phyloP scores from a whole-genome alignment of 1,140 invertebrate genomes.

The Gonatopus flavifemur region DNA sequence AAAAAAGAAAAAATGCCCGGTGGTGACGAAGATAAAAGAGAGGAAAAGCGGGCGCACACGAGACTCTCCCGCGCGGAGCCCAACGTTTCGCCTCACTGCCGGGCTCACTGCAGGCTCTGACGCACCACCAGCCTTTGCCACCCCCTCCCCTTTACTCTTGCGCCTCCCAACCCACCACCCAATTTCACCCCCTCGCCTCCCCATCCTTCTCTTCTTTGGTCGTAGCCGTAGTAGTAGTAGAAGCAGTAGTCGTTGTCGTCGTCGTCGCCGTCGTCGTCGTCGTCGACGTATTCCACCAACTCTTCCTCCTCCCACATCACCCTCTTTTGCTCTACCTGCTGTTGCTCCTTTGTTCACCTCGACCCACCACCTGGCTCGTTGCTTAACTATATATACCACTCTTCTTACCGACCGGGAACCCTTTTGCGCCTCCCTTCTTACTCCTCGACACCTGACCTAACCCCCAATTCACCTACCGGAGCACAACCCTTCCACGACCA shows the following conservation, averaged over 20 bases:
- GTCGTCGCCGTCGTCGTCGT: background rate
- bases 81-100: conserved; percentile 55
- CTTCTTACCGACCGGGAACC: background rate
- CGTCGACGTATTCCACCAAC: background rate
- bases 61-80: conserved; percentile 54
- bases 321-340: background rate
- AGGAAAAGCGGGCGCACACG: conserved; percentile 43
- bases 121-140: conserved; percentile 43
- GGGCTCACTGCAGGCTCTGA: conserved; percentile 56
- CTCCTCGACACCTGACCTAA: background rate
- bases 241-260: no score
- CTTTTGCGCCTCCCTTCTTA: background rate
- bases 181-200: background rate
- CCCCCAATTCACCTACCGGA: no score
- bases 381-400: no score
- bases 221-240: no score
- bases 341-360: background rate
- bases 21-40: background rate
- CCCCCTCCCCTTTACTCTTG: background rate
- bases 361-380: background rate
- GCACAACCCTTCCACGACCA: no score
- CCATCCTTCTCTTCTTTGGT: background rate
- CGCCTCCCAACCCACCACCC: background rate
- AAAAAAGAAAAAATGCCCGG: background rate
- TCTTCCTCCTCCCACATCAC: background rate